Evolutionary conservation across 2,113 vertebrate genomes (phyloP), one percentile per base, ranked within the genome.

Genomic region (Piaya cayana): DNA sequence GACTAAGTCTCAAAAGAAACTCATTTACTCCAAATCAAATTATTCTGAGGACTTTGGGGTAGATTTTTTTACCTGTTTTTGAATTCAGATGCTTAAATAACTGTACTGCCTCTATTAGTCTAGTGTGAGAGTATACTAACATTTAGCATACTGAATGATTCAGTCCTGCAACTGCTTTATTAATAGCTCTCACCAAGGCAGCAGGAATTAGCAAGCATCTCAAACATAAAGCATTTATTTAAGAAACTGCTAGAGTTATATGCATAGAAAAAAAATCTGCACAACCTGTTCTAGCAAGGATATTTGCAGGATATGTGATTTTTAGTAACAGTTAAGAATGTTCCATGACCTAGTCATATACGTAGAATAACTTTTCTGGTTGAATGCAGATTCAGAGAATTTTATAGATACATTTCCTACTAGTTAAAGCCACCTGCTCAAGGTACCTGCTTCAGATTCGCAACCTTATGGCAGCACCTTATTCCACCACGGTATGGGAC

Each of bases 21-120:
- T 79, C 1, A 93, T 95, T 93, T 92, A 79, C 58, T 90, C 36
- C 81, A 94, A 88, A 94, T 86, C 42, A 91, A 96, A 94, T 91
- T 62, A 74, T 85, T 43, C 82, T n/a, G 55, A 74, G 63, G 45
- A 72, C 34, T 91, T 91, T 2, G 27, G 65, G 37, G 19, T n/a
- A 59, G 42, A 64, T 9, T 87, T 79, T 88, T 75, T 39, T 47
- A 82, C 47, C n/a, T 34, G 1, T 9, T 36, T 53, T 29, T 87
- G 74, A 58, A 68, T 65, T 16, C 20, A 79, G 49, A 12, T 25
- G 12, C 36, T 71, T 75, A 29, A 86, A 42, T 53, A 76, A 36
- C 64, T 30, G 12, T 4, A 55, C 64, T 42, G 43, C 32, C 37
- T 81, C n/a, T 81, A 2, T 47, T 9, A 71, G 78, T 34, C 15